phyloP scores from a whole-genome alignment of 2,797 vertebrate genomes.

The Myioborus melanocephalus region DNA sequence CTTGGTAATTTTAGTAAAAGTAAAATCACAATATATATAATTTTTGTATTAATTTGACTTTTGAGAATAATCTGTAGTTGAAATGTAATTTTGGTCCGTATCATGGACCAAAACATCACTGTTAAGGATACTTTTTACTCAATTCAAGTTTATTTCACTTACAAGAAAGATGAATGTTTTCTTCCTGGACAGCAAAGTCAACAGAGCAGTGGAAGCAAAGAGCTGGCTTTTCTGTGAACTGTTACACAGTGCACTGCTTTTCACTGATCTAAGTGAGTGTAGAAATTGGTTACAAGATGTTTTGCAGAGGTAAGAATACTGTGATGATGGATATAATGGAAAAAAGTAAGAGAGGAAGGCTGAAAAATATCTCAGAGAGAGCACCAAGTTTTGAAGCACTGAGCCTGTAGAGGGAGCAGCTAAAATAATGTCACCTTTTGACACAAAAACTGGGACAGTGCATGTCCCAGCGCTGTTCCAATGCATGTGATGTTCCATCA shows the following conservation, averaged over 20 bases:
- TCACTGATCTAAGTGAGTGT: neutral
- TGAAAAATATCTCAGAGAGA: neutral
- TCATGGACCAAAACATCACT: neutral
- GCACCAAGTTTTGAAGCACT: neutral
- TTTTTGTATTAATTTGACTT: neutral
- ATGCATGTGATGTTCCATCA: neutral
- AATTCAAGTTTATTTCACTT: neutral
- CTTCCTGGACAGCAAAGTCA: neutral
- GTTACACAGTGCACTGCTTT: neutral
- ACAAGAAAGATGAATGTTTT: neutral
- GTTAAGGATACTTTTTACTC: neutral
- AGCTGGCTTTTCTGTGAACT: neutral
- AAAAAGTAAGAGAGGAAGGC: neutral
- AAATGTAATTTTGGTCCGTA: neutral
- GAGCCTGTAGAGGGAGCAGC: neutral
- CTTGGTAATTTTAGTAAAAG: neutral
- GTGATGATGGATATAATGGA: neutral
- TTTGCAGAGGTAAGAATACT: neutral
- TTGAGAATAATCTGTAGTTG: neutral
- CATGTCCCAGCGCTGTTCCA: neutral
- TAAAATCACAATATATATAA: neutral
- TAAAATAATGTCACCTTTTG: neutral
- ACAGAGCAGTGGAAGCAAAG: neutral
- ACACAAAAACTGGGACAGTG: neutral
- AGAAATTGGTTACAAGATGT: neutral